Evolutionary conservation across 2,797 vertebrate genomes (phyloP).

Genomic region (Galago senegalensis): DNA sequence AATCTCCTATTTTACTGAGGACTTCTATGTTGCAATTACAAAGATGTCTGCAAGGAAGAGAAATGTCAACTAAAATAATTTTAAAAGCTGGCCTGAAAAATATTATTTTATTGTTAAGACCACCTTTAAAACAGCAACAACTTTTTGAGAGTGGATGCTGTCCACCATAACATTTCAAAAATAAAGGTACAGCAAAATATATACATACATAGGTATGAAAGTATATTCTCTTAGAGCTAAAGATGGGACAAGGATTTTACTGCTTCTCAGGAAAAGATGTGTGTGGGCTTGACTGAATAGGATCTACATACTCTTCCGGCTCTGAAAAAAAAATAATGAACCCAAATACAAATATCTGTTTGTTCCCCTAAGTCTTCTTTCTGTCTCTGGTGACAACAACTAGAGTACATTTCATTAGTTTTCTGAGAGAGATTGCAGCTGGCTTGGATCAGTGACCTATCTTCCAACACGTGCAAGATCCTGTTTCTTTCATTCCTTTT

Average conservation of each 20-base stretch:
- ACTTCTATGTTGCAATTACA: neutral
- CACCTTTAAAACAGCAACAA: neutral
- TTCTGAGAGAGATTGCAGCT: neutral
- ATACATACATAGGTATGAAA: neutral
- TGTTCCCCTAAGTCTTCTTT: neutral
- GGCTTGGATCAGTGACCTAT: neutral
- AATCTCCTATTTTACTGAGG: neutral
- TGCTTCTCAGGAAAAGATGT: neutral
- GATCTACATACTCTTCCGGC: neutral
- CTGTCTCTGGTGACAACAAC: neutral
- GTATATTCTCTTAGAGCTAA: neutral
- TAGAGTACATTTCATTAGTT: neutral
- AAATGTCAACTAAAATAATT: conserved; percentile 10
- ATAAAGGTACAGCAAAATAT: neutral
- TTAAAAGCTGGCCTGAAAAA: neutral
- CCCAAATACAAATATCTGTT: neutral
- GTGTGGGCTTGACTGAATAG: neutral
- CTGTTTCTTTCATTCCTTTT: neutral
- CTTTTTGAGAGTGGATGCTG: neutral
- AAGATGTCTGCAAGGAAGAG: neutral
- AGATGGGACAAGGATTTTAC: neutral
- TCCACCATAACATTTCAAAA: neutral
- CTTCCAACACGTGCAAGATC: conserved; percentile 16
- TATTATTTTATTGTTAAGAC: neutral
- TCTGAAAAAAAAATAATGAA: neutral